Conservation (phyloP, 2,797 vertebrate species). For the Sebastes nivosus region DNA sequence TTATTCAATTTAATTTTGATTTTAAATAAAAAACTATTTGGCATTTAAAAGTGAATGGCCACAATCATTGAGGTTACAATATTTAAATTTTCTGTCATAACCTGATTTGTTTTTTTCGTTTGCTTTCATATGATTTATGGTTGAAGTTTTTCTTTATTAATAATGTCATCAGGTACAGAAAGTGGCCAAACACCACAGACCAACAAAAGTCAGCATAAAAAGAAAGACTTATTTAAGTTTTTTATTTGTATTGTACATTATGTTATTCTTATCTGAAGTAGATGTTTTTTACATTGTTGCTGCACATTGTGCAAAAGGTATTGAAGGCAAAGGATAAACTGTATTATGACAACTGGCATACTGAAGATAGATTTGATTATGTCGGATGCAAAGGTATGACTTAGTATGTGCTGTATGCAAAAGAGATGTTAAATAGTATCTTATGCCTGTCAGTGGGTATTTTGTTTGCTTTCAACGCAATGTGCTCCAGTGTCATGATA, state of each 20-base stretch:
- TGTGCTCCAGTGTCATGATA: slow-evolving; percentile 48
- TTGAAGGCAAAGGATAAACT: slow-evolving; percentile 6
- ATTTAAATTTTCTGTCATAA: slow-evolving; percentile 17
- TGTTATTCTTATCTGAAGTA: slow-evolving; percentile 25
- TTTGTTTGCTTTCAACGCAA: slow-evolving; percentile 53
- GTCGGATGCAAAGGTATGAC: slow-evolving; percentile 4
- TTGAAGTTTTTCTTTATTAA: slow-evolving; percentile 13
- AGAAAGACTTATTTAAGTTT: slow-evolving; percentile 1
- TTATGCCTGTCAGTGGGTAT: slow-evolving; percentile 32
- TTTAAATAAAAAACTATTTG: neutral
- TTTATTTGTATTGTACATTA: slow-evolving; percentile 38
- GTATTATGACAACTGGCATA: slow-evolving; percentile 7
- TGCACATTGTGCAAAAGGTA: slow-evolving; percentile 25
- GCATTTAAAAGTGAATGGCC: neutral
- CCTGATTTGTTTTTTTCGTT: neutral
- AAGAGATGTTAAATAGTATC: slow-evolving; percentile 31
- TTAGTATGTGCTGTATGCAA: slow-evolving; percentile 34
- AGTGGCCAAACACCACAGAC: neutral
- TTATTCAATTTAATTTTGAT: neutral
- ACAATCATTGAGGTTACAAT: neutral
- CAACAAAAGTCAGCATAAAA: slow-evolving; percentile 2
- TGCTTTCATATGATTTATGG: slow-evolving; percentile 9
- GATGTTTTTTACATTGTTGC: slow-evolving; percentile 18
- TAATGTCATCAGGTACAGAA: slow-evolving; percentile 8
- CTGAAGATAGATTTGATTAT: slow-evolving; percentile 13